Percentiles rank a stretch among this genome's conserved stretches.
Conservation (phyloP, 2,113 vertebrate species). For the Rhinichthys klamathensis region DNA sequence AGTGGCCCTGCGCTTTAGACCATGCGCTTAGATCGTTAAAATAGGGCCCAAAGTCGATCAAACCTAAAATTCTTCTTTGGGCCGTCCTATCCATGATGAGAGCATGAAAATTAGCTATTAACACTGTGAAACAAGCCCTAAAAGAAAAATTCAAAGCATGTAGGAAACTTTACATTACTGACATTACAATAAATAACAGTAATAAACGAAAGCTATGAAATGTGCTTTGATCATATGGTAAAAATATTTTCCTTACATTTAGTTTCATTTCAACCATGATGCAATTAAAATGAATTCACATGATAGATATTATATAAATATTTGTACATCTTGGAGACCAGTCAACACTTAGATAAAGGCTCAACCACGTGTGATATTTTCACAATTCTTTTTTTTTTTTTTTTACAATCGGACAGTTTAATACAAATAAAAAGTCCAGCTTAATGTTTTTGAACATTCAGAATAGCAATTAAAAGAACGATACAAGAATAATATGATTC, state of each 20-base stretch:
- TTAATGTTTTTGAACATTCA: constrained; percentile 1
- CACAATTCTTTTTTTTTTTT: neutral
- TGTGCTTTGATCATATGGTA: neutral
- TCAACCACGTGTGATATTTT: neutral
- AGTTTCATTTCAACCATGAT: neutral
- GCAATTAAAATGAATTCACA: neutral
- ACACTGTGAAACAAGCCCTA: neutral
- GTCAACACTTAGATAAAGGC: neutral
- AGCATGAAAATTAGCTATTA: neutral
- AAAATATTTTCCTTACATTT: neutral
- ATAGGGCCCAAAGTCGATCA: neutral
- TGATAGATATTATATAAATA: neutral
- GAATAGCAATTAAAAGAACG: neutral
- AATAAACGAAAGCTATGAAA: neutral
- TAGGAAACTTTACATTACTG: neutral
- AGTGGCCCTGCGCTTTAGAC: no score
- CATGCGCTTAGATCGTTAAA: no score
- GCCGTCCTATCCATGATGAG: neutral
- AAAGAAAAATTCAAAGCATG: neutral
- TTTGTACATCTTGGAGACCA: neutral
- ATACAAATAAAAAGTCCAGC: constrained; percentile 8
- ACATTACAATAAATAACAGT: neutral
- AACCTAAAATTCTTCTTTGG: neutral
- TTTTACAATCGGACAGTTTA: neutral
- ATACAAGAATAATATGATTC: neutral